Evolutionary conservation across 1,140 invertebrate genomes (phyloP).

Genomic region (Cyrtorhinus lividipennis): DNA sequence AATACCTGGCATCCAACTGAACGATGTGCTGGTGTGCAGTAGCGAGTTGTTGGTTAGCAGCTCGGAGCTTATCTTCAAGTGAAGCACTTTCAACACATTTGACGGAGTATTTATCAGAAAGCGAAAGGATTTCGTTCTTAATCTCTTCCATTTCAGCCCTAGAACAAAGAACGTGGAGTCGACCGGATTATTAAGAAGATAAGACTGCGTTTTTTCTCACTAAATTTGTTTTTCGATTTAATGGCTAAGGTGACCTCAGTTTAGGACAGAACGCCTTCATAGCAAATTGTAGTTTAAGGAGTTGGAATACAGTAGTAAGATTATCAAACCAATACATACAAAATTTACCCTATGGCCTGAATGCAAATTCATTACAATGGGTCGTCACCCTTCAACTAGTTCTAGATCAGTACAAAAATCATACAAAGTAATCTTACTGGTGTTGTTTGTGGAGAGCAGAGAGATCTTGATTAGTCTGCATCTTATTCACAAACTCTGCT

Average conservation of each 20-base stretch:
- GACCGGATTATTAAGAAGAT: neutral
- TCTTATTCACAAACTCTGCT: conserved; percentile 62
- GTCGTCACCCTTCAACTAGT: no score
- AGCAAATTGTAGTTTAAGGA: no score
- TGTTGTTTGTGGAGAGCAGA: conserved; percentile 40
- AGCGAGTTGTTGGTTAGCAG: conserved; percentile 56
- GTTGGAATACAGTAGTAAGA: no score
- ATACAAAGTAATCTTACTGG: conserved; percentile 34
- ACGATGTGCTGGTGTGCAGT: conserved; percentile 65
- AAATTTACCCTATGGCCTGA: no score
- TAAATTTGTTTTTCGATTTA: no score
- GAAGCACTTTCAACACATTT: conserved; percentile 82
- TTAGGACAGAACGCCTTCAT: no score
- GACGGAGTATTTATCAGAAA: conserved; percentile 79
- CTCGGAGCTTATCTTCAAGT: conserved; percentile 65
- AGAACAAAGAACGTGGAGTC: no score
- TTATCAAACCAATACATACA: no score
- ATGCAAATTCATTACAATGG: no score
- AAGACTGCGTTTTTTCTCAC: neutral
- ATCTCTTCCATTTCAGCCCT: conserved; percentile 73
- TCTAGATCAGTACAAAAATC: no score
- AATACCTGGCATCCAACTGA: conserved; percentile 56
- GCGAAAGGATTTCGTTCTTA: conserved; percentile 65
- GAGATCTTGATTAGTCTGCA: conserved; percentile 43
- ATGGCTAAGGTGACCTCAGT: no score